These are phyloP conservation scores for Diarsia rubi DNA, from an alignment of 2,888 invertebrate genomes.

Conservation along the genomic window DNA sequence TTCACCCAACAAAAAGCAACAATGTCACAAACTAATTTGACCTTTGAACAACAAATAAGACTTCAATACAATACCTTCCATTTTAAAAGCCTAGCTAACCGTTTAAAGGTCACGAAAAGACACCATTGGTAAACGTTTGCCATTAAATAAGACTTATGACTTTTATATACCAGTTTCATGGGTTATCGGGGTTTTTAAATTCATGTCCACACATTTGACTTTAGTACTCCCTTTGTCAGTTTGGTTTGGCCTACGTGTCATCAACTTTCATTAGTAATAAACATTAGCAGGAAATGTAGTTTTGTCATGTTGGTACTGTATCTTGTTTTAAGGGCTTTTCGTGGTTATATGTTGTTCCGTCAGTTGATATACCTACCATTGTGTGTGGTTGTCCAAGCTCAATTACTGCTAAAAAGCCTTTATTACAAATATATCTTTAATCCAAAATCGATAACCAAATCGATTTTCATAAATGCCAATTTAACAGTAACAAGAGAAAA, in stretches of 20 bases:
- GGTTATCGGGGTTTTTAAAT: conserved; percentile 40
- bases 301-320: conserved; percentile 50
- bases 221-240: conserved; percentile 48
- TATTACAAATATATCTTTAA: background rate
- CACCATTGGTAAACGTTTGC: conserved; percentile 19
- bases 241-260: conserved; percentile 26
- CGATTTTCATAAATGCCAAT: background rate
- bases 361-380: background rate
- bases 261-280: conserved; percentile 60
- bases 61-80: background rate
- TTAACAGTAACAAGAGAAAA: conserved; percentile 61
- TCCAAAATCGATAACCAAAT: background rate
- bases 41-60: background rate
- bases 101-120: conserved; percentile 4
- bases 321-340: conserved; percentile 15
- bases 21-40: background rate
- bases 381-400: too few relatives aligned
- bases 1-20: background rate
- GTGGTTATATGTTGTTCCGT: background rate
- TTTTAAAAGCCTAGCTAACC: conserved; percentile 14
- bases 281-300: conserved; percentile 53
- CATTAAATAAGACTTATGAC: conserved; percentile 44
- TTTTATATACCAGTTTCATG: conserved; percentile 38
- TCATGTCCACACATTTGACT: conserved; percentile 45
- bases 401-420: background rate